A percentile compares a stretch with the other conserved stretches of the same genome.
These are phyloP conservation scores for Andrena minutula DNA, from an alignment of 2,888 invertebrate genomes.

Conservation along the genomic window DNA sequence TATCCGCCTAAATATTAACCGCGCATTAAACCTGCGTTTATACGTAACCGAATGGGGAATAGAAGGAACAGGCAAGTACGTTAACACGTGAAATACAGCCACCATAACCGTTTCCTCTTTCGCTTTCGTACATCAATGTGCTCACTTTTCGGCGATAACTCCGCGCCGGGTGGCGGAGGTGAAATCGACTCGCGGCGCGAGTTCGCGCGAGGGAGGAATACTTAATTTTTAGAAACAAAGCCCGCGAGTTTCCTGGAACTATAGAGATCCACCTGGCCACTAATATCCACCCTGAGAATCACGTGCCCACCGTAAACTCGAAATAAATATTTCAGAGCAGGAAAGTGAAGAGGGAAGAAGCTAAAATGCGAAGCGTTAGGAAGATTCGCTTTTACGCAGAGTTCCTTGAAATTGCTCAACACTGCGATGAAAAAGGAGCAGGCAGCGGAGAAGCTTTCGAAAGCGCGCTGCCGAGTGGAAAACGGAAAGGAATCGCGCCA, in stretches of 20 bases:
- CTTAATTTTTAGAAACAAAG: not conserved
- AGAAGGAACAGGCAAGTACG: not conserved
- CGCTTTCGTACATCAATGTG: conserved; percentile 5
- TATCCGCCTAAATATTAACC: conserved; percentile 31
- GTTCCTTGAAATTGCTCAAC: not conserved
- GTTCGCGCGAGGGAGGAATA: conserved; percentile 14
- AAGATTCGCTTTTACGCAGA: not conserved
- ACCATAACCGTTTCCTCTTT: conserved; percentile 13
- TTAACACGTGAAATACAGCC: not conserved
- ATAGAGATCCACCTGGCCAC: too few species aligned
- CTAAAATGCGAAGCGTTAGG: not conserved
- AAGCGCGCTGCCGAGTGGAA: conserved; percentile 10
- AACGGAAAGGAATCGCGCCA: conserved; percentile 11
- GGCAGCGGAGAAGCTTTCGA: conserved; percentile 1
- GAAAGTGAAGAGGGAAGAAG: not conserved
- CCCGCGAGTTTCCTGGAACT: conserved; percentile 1
- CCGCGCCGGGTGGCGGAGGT: not conserved
- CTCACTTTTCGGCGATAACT: conserved; percentile 17
- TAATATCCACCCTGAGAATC: too few species aligned
- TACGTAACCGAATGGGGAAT: conserved; percentile 15
- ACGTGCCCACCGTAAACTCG: too few species aligned
- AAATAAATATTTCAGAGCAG: not conserved
- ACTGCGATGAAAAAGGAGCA: not conserved
- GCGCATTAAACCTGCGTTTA: not conserved
- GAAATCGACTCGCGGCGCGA: conserved; percentile 23